These are phyloP conservation scores for Sarcophilus harrisii DNA, from an alignment of 2,797 vertebrate genomes.

Conservation along the genomic window DNA sequence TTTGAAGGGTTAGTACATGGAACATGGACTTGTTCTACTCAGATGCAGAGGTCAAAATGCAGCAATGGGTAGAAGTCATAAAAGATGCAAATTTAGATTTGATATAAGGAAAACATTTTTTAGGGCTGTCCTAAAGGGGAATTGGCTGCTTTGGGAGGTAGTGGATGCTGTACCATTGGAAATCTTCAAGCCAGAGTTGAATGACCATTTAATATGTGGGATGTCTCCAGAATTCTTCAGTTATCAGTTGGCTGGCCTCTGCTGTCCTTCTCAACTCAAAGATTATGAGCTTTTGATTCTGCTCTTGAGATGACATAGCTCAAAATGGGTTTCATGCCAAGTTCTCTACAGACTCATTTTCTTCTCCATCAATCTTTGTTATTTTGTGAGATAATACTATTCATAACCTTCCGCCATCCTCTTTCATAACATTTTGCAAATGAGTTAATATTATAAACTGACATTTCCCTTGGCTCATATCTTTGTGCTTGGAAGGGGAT, in stretches of 20 bases:
- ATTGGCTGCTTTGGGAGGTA: not conserved
- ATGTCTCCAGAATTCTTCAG: not conserved
- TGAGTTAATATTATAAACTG: not conserved
- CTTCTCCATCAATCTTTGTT: not conserved
- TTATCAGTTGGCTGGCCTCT: not conserved
- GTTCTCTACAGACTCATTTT: not conserved
- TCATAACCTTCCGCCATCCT: not conserved
- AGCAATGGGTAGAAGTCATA: not conserved
- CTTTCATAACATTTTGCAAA: not conserved
- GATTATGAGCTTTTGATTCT: not conserved
- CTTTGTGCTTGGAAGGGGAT: not conserved
- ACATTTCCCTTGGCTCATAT: not conserved
- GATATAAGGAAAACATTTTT: not conserved
- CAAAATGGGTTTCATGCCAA: not conserved
- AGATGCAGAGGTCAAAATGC: not conserved
- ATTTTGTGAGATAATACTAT: not conserved
- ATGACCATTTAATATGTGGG: not conserved
- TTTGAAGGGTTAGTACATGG: not conserved
- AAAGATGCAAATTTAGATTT: not conserved
- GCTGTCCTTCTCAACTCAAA: not conserved
- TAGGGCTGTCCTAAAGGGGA: not conserved
- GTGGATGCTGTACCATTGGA: not conserved
- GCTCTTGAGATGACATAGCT: not conserved
- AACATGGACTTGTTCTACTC: not conserved
- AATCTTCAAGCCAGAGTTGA: not conserved